Evolutionary conservation across 1,140 invertebrate genomes (phyloP), one percentile per base, ranked within the genome.

Genomic region (Antheraea mylitta): DNA sequence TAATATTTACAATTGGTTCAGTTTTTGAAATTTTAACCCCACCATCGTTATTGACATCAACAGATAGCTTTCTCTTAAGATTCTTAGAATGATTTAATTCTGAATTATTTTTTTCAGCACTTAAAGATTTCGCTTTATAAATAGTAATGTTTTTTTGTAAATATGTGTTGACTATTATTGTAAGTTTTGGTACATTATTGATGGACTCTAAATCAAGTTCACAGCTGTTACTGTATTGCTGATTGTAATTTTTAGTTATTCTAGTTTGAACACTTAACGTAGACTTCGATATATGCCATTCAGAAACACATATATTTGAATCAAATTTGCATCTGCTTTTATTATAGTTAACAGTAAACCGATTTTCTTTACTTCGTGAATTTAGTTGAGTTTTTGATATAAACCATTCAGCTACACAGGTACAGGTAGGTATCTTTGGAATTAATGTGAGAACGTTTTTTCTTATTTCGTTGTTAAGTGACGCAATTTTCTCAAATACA

Each of bases 391-490:
- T 62, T 72, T 86, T 86, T 60, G 82, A 78, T 22, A 73, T 38
- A 59, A 58, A 74, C 81, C 81, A 83, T 58, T 84, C 79, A 42
- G 78, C 69, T 19, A 69, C 30, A 10, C 61, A 68, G 19, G 66
- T 30, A 65, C 22, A 13, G 3, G 5, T 53, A 8, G 18, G 5
- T 22, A 10, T 48, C 38, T 18, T 48, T 16, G 53, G 38, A 53
- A 53, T 16, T 53, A 53, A 53, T 16, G 45, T 42, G 11, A 9
- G 18, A 19, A 45, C 38, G 9, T 18, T 65, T 45, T 18, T 53
- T 9, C 6, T 37, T 59, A 18, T 66, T 8, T 4, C 37, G 36
- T 67, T 67, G 38, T 69, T 9, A 5, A 73, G 48, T 37, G 69
- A 8, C 22, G 66, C 70, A 66, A 79, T 79, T 3, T 48, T 69